Base-by-base conservation (phyloP, 1,140 invertebrate genomes). In the Cheumatopsyche charites region DNA sequence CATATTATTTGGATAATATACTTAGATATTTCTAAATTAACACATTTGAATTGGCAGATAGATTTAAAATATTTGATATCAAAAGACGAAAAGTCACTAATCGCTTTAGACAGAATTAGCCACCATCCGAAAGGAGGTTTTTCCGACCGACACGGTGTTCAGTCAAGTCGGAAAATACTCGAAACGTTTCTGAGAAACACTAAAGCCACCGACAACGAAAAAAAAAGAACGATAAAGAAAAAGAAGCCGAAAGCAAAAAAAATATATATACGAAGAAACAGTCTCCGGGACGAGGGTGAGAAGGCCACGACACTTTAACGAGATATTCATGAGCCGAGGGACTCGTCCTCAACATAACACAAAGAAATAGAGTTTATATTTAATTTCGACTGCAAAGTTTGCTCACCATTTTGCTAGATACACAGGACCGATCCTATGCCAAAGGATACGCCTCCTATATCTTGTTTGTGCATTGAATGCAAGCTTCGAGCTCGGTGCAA, bases 251-350 rank as follows among this genome's bases (percentile, higher is more conserved):
- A 21, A 23, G 26, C n/a, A 19, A 15, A 29, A 63, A 63, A 63
- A 26, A 19, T 62, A 26, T 15, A 11, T 62, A 25, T 13, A 21
- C 19, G 12, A 26, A 43, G 26, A 67, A 45, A 58, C 42, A 63
- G 58, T 21, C 12, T 2, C 25, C 25, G n/a, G 26, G 26, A 45
- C 67, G 25, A 52, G 45, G 49, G 67, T 25, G 72, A 55, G 55
- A 71, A 70, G 21, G 62, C 55, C 73, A 49, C 66, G 67, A 66
- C 63, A 42, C 41, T 67, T 72, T 75, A 75, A 75, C 73, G 66
- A 72, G 73, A 75, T 75, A 75, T 75, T 75, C 73, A 75, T 75
- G 73, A 75, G 73, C 70, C 61, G 26, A 11, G 70, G 73, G 70
- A 70, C 65, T 47, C 58, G 62, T 63, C 62, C 73, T 23, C 49